Evolutionary conservation across 2,888 invertebrate genomes (phyloP).

Genomic region (Frankliniella intonsa): DNA sequence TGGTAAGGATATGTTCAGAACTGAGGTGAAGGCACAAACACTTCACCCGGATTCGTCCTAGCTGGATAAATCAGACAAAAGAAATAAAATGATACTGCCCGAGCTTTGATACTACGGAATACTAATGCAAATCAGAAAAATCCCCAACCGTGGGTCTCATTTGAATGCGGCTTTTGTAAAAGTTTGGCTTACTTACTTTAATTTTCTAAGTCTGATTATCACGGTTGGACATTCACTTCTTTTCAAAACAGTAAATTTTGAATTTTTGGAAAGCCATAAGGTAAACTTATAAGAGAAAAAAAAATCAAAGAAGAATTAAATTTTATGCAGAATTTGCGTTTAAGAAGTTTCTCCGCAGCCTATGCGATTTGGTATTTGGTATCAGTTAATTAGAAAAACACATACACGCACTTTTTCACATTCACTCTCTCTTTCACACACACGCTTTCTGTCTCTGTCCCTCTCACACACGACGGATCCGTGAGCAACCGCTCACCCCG

Average conservation of each 20-base stretch:
- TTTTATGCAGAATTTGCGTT: not conserved
- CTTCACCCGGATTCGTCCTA: conserved; percentile 19
- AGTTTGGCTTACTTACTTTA: too few species aligned
- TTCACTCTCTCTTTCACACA: not conserved
- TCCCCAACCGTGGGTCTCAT: too few species aligned
- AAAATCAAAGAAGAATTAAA: not conserved
- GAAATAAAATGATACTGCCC: not conserved
- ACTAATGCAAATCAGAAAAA: not conserved
- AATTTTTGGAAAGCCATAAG: not conserved
- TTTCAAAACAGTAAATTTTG: not conserved
- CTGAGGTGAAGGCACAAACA: not conserved
- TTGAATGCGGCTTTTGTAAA: too few species aligned
- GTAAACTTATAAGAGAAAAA: not conserved
- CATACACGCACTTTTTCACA: not conserved
- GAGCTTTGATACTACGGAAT: not conserved
- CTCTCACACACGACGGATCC: not conserved
- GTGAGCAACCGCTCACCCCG: conserved; percentile 10
- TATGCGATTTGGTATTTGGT: not conserved
- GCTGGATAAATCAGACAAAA: not conserved
- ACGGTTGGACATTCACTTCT: not conserved
- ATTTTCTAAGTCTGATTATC: too few species aligned
- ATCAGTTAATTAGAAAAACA: not conserved
- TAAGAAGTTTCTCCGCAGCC: not conserved
- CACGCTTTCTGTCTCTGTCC: not conserved
- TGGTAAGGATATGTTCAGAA: conserved; percentile 25